phyloP scores from a whole-genome alignment of 1,140 invertebrate genomes.

The Diabrotica undecimpunctata region DNA sequence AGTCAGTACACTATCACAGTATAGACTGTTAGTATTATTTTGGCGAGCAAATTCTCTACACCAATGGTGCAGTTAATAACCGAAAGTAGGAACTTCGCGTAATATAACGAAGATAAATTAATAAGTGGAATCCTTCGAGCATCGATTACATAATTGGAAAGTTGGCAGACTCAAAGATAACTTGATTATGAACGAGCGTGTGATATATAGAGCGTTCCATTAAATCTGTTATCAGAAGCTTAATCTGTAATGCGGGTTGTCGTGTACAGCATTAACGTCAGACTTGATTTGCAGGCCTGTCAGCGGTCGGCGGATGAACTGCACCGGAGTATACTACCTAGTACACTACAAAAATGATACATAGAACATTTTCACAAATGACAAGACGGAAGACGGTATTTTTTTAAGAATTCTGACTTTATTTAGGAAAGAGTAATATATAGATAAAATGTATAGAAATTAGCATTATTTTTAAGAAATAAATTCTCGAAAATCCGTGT shows the following conservation, averaged over 20 bases:
- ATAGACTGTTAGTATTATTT: too few relatives aligned
- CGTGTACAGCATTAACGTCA: constrained; percentile 44
- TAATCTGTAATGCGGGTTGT: constrained; percentile 42
- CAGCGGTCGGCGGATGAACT: constrained; percentile 38
- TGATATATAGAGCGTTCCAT: constrained; percentile 33
- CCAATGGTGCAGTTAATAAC: too few relatives aligned
- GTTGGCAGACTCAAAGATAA: constrained; percentile 31
- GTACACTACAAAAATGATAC: neutral
- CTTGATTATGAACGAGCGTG: constrained; percentile 30
- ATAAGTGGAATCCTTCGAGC: constrained; percentile 17
- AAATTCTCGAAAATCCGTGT: too few relatives aligned
- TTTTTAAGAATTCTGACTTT: too few relatives aligned
- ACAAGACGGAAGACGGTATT: too few relatives aligned
- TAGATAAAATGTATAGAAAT: too few relatives aligned
- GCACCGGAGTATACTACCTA: neutral
- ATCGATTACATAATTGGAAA: constrained; percentile 29
- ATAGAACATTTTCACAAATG: too few relatives aligned
- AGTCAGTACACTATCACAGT: too few relatives aligned
- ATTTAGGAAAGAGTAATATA: too few relatives aligned
- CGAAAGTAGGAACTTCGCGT: neutral
- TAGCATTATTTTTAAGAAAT: too few relatives aligned
- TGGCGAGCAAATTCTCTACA: too few relatives aligned
- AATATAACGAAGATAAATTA: constrained; percentile 19
- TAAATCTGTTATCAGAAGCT: constrained; percentile 35
- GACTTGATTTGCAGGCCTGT: constrained; percentile 39